Evolutionary conservation across 1,140 invertebrate species (phyloP).

Genomic region (Piezodorus guildinii): DNA sequence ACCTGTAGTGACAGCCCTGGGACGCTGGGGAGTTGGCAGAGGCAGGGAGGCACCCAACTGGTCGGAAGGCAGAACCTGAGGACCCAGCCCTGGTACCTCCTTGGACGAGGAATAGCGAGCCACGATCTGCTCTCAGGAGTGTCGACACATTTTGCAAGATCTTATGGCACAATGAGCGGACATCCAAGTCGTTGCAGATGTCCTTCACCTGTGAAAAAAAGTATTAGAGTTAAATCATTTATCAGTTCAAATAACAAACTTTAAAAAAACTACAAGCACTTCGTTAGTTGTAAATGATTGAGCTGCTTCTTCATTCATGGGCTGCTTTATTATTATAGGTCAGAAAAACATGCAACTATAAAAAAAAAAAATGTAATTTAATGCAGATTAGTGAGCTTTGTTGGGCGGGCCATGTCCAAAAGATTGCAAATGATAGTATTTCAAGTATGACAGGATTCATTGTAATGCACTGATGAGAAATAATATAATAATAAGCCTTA

Average conservation of each 20-base stretch:
- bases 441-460: too few relatives aligned
- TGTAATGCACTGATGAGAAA: too few relatives aligned
- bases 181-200: conserved; percentile 90
- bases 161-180: conserved; percentile 86
- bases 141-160: conserved; percentile 92
- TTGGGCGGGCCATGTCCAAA: too few relatives aligned
- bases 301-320: background rate
- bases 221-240: too few relatives aligned
- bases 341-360: too few relatives aligned
- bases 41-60: conserved; percentile 24
- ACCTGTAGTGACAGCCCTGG: conserved; percentile 26
- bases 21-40: conserved; percentile 12
- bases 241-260: too few relatives aligned
- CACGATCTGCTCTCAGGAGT: conserved; percentile 79
- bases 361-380: too few relatives aligned
- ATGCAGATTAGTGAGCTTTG: too few relatives aligned
- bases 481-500: too few relatives aligned
- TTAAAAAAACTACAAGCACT: background rate
- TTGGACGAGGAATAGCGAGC: conserved; percentile 85
- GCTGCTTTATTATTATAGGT: too few relatives aligned
- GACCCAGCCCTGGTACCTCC: conserved; percentile 41
- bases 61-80: conserved; percentile 14
- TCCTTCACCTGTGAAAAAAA: conserved; percentile 66
- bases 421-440: too few relatives aligned
- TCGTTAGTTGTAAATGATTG: background rate